A percentile compares a stretch with the other conserved stretches of the same genome.
Conservation (phyloP, 2,888 invertebrate species). For the Polymixis lichenea region DNA sequence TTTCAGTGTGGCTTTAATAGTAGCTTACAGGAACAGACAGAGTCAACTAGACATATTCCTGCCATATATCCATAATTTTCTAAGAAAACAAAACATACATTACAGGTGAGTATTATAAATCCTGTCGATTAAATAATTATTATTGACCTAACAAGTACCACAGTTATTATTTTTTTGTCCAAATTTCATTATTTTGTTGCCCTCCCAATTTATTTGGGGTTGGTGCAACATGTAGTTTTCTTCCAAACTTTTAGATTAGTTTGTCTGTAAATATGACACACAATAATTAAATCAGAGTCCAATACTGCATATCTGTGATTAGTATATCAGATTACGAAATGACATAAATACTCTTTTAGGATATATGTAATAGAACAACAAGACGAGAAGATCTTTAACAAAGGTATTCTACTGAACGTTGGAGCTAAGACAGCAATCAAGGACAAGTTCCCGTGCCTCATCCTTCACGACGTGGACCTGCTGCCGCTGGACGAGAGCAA, state of each 20-base stretch:
- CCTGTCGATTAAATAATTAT: not conserved
- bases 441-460: constrained; percentile 94
- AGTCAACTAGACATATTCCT: constrained; percentile 94
- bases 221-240: not conserved
- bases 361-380: constrained; percentile 96
- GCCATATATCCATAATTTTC: constrained; percentile 96
- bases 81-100: constrained; percentile 95
- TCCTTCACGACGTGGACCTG: constrained; percentile 97
- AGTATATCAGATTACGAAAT: constrained; percentile 8
- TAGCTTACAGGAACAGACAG: constrained; percentile 94
- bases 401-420: constrained; percentile 96
- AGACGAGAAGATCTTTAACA: constrained; percentile 94
- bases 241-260: not conserved
- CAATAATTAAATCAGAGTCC: not conserved
- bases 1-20: constrained; percentile 94
- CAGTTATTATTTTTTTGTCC: not conserved
- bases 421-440: constrained; percentile 94
- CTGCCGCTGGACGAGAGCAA: constrained; percentile 95
- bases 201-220: not conserved
- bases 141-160: not conserved
- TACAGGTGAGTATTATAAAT: constrained; percentile 89
- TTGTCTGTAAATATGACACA: not conserved
- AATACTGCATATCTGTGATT: not conserved
- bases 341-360: constrained; percentile 77
- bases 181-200: not conserved